Conservation (phyloP, 2,888 invertebrate genomes). For the Resseliella maxima region DNA sequence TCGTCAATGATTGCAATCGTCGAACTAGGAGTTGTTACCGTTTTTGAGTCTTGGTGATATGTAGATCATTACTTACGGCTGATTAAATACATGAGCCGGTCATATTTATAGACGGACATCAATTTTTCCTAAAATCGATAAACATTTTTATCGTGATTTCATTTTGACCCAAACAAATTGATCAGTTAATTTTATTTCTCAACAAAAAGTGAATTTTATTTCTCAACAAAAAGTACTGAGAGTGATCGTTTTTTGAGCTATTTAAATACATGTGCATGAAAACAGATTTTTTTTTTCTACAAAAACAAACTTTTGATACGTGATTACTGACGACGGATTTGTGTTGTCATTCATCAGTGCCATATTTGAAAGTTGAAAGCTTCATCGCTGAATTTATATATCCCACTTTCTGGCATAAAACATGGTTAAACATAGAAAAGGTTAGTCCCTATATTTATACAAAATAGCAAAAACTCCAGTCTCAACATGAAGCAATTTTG, state of each 20-base stretch:
- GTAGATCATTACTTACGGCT: background rate
- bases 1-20: too few species aligned
- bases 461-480: background rate
- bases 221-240: background rate
- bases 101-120: background rate
- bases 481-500: background rate
- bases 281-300: background rate
- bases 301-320: background rate
- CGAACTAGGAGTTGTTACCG: too few species aligned
- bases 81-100: slow-evolving; percentile 14
- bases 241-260: background rate
- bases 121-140: background rate
- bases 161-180: background rate
- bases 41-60: too few species aligned
- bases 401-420: background rate
- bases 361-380: background rate
- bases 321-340: slow-evolving; percentile 10
- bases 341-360: slow-evolving; percentile 8
- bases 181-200: background rate
- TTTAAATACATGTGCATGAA: background rate
- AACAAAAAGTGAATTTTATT: background rate
- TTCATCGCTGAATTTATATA: background rate
- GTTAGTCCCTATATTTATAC: background rate
- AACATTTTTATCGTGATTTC: background rate
- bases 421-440: slow-evolving; percentile 12